Conservation (phyloP, 2,113 vertebrate species). For the Butastur rufipennis region DNA sequence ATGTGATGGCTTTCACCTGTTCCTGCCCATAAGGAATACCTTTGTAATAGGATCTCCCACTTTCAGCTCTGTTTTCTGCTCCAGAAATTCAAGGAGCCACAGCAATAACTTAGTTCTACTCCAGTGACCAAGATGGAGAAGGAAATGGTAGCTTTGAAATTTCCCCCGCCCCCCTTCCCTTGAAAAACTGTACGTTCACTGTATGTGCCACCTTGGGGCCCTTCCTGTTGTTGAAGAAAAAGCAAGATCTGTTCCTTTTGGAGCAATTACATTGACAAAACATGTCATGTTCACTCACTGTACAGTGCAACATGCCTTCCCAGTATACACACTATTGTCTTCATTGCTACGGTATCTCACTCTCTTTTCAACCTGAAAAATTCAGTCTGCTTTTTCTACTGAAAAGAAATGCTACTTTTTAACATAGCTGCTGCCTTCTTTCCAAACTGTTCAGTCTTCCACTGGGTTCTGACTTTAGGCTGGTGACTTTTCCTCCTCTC, state of each 20-base stretch:
- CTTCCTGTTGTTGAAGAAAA: background rate
- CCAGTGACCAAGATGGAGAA: background rate
- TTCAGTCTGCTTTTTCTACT: background rate
- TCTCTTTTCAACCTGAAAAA: background rate
- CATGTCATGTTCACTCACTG: background rate
- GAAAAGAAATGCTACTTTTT: background rate
- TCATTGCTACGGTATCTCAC: background rate
- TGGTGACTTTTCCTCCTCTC: background rate
- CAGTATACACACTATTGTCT: background rate
- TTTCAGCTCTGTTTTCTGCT: background rate
- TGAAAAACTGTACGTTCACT: background rate
- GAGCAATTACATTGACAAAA: background rate
- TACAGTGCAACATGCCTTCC: background rate
- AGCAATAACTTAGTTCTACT: background rate
- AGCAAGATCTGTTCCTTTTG: background rate
- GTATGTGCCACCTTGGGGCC: background rate
- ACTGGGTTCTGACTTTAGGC: background rate
- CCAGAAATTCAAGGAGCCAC: background rate
- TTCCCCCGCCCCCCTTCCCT: background rate
- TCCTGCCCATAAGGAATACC: background rate
- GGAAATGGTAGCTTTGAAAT: background rate
- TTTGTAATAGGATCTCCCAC: background rate
- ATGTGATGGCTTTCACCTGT: background rate
- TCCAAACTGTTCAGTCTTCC: background rate
- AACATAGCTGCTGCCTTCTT: background rate